These are phyloP conservation scores for Galbula dea DNA, from an alignment of 2,113 vertebrate species.

Conservation along the genomic window DNA sequence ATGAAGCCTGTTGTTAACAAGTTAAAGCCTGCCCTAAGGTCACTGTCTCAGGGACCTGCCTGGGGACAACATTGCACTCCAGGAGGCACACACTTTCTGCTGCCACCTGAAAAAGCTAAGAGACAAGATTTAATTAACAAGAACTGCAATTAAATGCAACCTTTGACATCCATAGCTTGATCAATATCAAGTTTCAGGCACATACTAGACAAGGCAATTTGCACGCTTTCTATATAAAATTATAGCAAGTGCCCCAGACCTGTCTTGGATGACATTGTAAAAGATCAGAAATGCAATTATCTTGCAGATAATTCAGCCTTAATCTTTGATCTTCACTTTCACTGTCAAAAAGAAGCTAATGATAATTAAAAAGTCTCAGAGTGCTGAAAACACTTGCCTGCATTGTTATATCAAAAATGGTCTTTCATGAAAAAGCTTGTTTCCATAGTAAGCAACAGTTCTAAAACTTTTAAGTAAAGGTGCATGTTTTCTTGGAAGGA, in stretches of 20 bases:
- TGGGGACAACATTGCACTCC: neutral
- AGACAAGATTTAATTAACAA: neutral
- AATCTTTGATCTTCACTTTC: neutral
- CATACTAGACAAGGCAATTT: neutral
- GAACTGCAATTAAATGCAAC: neutral
- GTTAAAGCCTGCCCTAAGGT: neutral
- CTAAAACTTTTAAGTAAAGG: neutral
- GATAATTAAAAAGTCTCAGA: neutral
- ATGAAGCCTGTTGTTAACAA: accelerated
- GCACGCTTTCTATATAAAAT: neutral
- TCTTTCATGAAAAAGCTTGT: neutral
- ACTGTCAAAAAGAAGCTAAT: neutral
- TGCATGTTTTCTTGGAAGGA: neutral
- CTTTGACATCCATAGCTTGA: neutral
- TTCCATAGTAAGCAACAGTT: neutral
- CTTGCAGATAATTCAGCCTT: neutral
- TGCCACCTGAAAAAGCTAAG: neutral
- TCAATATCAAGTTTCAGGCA: neutral
- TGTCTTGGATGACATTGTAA: accelerated
- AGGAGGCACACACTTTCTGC: neutral
- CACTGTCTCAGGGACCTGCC: neutral
- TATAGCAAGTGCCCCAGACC: neutral
- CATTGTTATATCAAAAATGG: accelerated
- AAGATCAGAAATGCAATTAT: neutral
- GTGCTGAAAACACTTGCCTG: neutral